Base-by-base conservation (phyloP, 1,140 invertebrate species). In the Eriosoma lanigerum region DNA sequence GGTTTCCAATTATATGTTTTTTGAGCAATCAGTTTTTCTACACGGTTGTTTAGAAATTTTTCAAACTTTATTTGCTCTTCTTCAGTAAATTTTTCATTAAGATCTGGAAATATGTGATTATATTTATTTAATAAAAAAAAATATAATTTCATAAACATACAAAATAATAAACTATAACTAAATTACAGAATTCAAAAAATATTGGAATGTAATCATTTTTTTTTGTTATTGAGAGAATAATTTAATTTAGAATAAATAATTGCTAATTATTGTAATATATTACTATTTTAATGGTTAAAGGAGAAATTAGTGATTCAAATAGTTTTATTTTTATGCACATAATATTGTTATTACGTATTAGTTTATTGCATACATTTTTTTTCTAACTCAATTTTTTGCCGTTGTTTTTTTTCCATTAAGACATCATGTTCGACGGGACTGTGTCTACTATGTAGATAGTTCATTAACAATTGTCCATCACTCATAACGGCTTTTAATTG, bases 1-100 rank as follows among this genome's bases (percentile, higher is more conserved):
- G 91, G 87, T 82, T 88, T 87, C 93, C 93, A 95, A 78, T 89
- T 87, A 84, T 93, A 92, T 1, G 91, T 84, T 75, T 89, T 87
- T 81, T 86, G 85, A 81, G 89, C 89, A 54, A 92, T 83, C 56
- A 88, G 83, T 81, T 86, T 87, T 81, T 83, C 81, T 1, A 87
- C 68, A 26, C 56, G 75, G 17, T 78, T 78, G 15, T 78, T 60
- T 10, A 78, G 9, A 46, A 78, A 83, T 84, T 75, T 83, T 68
- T 82, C 81, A 81, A 58, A 85, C 70, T 76, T 82, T 50, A 66
- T 73, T 70, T 75, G 72, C 85, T 86, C 19, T 19, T 87, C 86
- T 84, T 88, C 76, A 86, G 82, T 48, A 86, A 83, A 50, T 86
- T 83, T 29, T 85, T 81, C 46, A 29, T 1, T 48, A 19, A 29